Conservation (phyloP, 1,140 invertebrate genomes). For the Myzus persicae region DNA sequence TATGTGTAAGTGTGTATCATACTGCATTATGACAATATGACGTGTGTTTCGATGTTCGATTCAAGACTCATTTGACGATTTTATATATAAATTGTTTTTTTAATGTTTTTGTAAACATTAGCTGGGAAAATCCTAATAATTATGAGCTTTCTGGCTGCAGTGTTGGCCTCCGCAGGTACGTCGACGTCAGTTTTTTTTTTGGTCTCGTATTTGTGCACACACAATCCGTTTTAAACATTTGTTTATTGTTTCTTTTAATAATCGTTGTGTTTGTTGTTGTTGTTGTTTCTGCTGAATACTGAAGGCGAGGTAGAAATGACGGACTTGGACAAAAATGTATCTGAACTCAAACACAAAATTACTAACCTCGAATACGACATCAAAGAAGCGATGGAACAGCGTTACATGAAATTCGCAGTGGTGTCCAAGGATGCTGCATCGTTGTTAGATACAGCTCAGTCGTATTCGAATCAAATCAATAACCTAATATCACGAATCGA, state of each 20-base stretch:
- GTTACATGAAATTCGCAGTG: constrained; percentile 40
- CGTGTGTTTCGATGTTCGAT: not conserved
- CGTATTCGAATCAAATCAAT: constrained; percentile 30
- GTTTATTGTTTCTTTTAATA: not conserved
- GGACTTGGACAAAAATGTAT: constrained; percentile 49
- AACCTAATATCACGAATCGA: constrained; percentile 41
- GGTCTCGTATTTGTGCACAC: not conserved
- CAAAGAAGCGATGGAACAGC: constrained; percentile 54
- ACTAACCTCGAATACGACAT: constrained; percentile 44
- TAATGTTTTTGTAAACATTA: constrained; percentile 7
- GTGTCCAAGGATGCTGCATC: constrained; percentile 40
- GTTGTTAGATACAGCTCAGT: constrained; percentile 31
- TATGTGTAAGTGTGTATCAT: not conserved
- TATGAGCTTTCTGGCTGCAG: constrained; percentile 50
- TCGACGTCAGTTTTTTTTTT: not conserved
- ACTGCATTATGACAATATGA: not conserved
- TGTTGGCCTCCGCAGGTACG: constrained; percentile 53
- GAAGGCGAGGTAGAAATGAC: constrained; percentile 53
- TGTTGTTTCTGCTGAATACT: not conserved
- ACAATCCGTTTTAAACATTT: not conserved
- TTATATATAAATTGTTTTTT: not conserved
- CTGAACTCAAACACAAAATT: constrained; percentile 48
- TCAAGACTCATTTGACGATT: not conserved
- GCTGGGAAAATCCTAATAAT: constrained; percentile 36
- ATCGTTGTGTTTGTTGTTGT: not conserved